Evolutionary conservation across 1,140 invertebrate species (phyloP), one percentile per base, ranked within the genome.

Genomic region (Bombus haemorrhoidalis): DNA sequence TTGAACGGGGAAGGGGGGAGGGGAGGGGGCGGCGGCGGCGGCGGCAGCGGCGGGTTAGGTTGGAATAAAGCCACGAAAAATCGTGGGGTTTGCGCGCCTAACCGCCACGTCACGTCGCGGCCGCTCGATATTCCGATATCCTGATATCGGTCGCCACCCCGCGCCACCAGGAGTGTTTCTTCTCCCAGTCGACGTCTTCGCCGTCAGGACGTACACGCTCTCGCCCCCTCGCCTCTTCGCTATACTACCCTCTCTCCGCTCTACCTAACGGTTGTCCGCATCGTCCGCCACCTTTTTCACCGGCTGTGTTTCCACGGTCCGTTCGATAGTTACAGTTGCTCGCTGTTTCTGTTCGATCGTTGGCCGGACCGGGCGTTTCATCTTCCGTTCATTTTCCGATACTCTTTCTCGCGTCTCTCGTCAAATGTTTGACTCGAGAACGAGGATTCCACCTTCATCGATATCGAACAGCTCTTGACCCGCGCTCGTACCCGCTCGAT

Each of bases 81-180:
- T 69, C 73, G 81, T 62, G 68, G 64, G 81, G 81, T 90, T 88
- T 88, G 86, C 89, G 88, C 88, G 89, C 86, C 73, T 73, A 74
- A 66, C 22, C 59, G 37, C 76, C 79, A 71, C 83, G 47, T 6
- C 47, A 53, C 5, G 47, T 53, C 47, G 32, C 62, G 69, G 15
- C 37, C 85, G 90, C 73, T 90, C 90, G 90, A 91, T 91, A 91
- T 91, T 91, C 90, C 89, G 87, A 91, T 90, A 91, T 90, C 83
- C 89, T 88, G 89, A 90, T 90, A 90, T 91, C 87, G 84, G 78
- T n/a, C 75, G 47, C 18, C 47, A 5, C 1, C 15, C 47, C 5
- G 47, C 47, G 5, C 18, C 66, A 37, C 75, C 34, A 79, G 64
- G 81, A 91, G 89, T 86, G 90, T 91, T 90, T 90, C 89, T 90